These are phyloP conservation scores for Allophyes oxyacanthae DNA, from an alignment of 2,888 invertebrate genomes.

Conservation along the genomic window DNA sequence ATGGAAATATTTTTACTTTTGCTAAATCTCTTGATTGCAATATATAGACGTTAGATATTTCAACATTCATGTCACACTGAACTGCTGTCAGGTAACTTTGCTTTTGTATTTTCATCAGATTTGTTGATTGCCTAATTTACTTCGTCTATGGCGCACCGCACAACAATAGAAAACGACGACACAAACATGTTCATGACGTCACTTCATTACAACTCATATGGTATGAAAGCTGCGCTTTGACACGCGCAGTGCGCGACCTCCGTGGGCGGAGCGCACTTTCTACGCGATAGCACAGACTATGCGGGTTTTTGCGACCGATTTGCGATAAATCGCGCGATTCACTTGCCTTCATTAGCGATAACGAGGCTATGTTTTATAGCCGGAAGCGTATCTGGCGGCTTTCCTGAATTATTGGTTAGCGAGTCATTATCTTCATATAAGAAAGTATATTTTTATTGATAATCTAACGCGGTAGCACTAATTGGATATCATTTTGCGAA, in stretches of 20 bases:
- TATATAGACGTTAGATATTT: too few species aligned
- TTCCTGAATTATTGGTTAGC: slow-evolving; percentile 41
- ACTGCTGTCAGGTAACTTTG: too few species aligned
- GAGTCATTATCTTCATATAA: slow-evolving; percentile 34
- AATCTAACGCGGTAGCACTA: slow-evolving; percentile 18
- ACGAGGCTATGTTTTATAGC: slow-evolving; percentile 51
- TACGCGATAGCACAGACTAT: slow-evolving; percentile 46
- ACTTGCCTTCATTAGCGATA: slow-evolving; percentile 54
- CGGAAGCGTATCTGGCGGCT: slow-evolving; percentile 44
- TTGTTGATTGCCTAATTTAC: neutral
- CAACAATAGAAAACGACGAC: slow-evolving; percentile 26
- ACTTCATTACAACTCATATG: slow-evolving; percentile 43
- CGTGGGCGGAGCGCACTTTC: slow-evolving; percentile 60
- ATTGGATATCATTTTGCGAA: slow-evolving; percentile 24
- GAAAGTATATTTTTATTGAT: slow-evolving; percentile 34
- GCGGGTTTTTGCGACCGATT: slow-evolving; percentile 52
- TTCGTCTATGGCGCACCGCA: neutral
- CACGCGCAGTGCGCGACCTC: slow-evolving; percentile 58
- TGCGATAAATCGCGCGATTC: slow-evolving; percentile 56
- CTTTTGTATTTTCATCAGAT: neutral
- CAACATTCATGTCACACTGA: too few species aligned
- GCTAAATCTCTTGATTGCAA: neutral
- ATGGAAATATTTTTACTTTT: neutral
- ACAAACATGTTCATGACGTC: slow-evolving; percentile 30
- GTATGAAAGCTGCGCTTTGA: slow-evolving; percentile 68